Base-by-base conservation (phyloP, 2,888 invertebrate genomes). In the Nomada flava region DNA sequence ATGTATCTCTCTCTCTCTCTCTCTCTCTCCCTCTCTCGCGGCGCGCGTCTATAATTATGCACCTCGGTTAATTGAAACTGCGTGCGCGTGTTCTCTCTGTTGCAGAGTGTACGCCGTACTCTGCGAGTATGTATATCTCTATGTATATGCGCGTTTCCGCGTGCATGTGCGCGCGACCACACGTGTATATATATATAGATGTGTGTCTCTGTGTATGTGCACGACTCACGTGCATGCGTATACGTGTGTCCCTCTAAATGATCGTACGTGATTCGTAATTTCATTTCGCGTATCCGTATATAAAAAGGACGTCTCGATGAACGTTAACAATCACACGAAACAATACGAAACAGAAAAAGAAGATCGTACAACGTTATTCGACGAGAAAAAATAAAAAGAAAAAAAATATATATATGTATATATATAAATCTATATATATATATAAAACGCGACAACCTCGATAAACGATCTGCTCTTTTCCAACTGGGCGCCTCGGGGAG, bases 321-420 rank as follows among this genome's bases (percentile, higher is more conserved):
- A 75, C 74, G 71, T 75, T 90, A 92, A 91, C 92, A 93, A 93
- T 91, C 91, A 89, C 89, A 88, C 57, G 88, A 92, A 91, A 91
- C 90, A 91, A 91, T 91, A 87, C 88, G 89, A 92, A 91, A 91
- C 90, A 92, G 91, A 92, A 92, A 92, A 29, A 29, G 20, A 18
- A 13, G 1, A 7, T 44, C 92, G 90, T 93, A 92, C 57, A 44
- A 93, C 64, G 68, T 91, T 91, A 91, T 76, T 9, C 44, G 59
- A 70, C 29, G 42, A 69, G n/a, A 59, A 42, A 42, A 23, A 20
- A 23, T 29, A 67, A 29, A 57, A 20, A 64, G n/a, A 62, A 55
- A 26, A 73, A 68, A 62, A 26, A 18, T 26, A 10, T 26, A 20
- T 15, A 20, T 26, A 26, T 26, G 15, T 29, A 29, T 29, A 53